These are phyloP conservation scores for Armadillidium nasatum DNA, from an alignment of 1,140 invertebrate species.

Conservation along the genomic window DNA sequence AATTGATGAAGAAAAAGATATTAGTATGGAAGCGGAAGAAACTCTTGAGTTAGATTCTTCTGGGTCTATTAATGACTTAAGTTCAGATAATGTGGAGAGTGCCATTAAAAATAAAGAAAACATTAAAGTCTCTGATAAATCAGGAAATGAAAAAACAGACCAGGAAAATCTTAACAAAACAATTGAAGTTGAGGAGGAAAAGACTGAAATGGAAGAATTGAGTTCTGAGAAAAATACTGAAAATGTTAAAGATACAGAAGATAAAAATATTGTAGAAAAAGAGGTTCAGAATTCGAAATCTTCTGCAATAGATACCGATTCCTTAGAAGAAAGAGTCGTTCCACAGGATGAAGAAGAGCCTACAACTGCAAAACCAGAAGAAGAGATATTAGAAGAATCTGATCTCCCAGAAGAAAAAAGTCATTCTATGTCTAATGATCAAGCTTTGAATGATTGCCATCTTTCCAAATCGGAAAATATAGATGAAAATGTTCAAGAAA, in stretches of 20 bases:
- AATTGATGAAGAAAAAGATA: slow-evolving; percentile 41
- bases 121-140: background rate
- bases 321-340: no score
- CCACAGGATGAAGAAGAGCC: no score
- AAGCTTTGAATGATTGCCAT: no score
- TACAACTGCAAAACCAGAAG: no score
- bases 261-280: background rate
- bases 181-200: background rate
- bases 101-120: background rate
- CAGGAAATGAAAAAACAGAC: background rate
- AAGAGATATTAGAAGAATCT: no score
- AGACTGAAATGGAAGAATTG: background rate
- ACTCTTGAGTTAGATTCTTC: slow-evolving; percentile 1
- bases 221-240: background rate
- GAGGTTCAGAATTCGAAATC: background rate
- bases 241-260: background rate
- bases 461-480: no score
- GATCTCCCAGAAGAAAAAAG: no score
- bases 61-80: background rate
- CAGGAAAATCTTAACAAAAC: background rate
- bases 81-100: background rate
- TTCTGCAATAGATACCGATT: background rate
- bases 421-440: no score
- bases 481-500: no score
- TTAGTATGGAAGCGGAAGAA: slow-evolving; percentile 11